Conservation (phyloP, 2,888 invertebrate genomes). For the Rhagium mordax region DNA sequence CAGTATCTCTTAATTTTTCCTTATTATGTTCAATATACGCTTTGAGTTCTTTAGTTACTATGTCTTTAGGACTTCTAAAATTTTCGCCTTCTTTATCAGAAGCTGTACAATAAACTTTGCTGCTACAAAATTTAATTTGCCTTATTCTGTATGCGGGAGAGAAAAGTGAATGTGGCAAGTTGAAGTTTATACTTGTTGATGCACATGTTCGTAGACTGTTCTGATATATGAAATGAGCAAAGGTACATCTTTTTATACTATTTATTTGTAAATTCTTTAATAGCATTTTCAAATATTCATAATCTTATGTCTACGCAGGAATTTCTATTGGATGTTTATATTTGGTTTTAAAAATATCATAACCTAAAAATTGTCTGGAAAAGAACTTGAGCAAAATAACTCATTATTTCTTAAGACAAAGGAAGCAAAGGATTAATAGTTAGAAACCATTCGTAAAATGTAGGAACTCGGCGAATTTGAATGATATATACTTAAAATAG, state of each 20-base stretch:
- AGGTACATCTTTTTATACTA: neutral
- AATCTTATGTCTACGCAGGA: neutral
- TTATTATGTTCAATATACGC: constrained; percentile 74
- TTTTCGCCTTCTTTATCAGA: constrained; percentile 20
- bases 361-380: neutral
- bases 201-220: neutral
- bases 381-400: no score
- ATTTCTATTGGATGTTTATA: neutral
- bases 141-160: constrained; percentile 1
- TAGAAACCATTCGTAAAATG: no score
- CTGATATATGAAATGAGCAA: neutral
- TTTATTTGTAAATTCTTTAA: neutral
- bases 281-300: constrained; percentile 17
- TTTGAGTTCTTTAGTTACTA: constrained; percentile 57
- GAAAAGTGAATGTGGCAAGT: neutral
- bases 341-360: neutral
- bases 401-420: no score
- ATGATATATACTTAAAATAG: no score
- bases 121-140: neutral
- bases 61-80: constrained; percentile 18
- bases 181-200: neutral
- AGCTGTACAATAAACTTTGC: constrained; percentile 24
- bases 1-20: constrained; percentile 75
- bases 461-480: no score
- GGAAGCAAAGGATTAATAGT: no score